Evolutionary conservation across 2,888 invertebrate species (phyloP).

Genomic region (Platerodrilus igneus): DNA sequence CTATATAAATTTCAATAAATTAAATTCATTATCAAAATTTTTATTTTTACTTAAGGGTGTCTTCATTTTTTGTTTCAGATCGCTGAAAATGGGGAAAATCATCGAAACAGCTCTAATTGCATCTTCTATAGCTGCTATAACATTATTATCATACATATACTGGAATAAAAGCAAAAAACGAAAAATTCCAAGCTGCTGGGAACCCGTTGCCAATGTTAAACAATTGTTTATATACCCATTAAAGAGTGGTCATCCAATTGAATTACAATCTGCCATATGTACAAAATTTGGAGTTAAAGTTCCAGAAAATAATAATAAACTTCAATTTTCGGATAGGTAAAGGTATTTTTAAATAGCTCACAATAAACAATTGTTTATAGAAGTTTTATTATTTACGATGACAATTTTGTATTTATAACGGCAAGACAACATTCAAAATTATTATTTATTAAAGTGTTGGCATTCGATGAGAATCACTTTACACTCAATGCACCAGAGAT

Average conservation of each 20-base stretch:
- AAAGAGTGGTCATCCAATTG: constrained; percentile 43
- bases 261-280: constrained; percentile 38
- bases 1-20: too few species aligned
- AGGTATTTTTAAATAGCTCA: not conserved
- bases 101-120: constrained; percentile 15
- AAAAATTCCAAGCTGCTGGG: constrained; percentile 39
- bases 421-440: constrained; percentile 49
- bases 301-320: constrained; percentile 28
- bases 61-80: too few species aligned
- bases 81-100: too few species aligned
- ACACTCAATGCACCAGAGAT: constrained; percentile 50
- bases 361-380: constrained; percentile 4
- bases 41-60: too few species aligned
- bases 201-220: constrained; percentile 38
- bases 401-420: constrained; percentile 45
- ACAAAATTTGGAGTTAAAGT: constrained; percentile 39
- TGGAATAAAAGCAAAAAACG: constrained; percentile 34
- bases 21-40: too few species aligned
- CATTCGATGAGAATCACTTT: constrained; percentile 44
- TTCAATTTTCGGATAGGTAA: constrained; percentile 40
- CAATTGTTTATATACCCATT: constrained; percentile 43
- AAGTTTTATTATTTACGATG: constrained; percentile 43
- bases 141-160: constrained; percentile 29
- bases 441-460: constrained; percentile 45
- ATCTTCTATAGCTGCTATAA: constrained; percentile 28